Percentiles rank a stretch among this genome's conserved stretches.
Conservation (phyloP, 2,113 vertebrate genomes). For the Ophthalmolycus amberensis region DNA sequence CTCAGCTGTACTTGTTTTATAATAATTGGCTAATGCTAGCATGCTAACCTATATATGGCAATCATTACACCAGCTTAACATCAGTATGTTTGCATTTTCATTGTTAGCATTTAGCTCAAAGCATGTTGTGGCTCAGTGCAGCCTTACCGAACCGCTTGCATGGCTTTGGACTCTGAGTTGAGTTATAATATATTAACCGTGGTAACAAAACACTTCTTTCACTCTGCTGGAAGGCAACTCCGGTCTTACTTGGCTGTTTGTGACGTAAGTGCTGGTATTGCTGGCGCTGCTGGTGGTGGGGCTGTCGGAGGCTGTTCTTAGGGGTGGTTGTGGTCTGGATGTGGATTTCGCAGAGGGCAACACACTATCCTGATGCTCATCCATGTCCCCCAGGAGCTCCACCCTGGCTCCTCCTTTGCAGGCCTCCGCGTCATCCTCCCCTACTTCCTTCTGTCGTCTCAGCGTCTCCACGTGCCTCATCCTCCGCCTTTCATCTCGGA, state of each 20-base stretch:
- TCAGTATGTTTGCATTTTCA: not conserved
- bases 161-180: not conserved
- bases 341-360: not conserved
- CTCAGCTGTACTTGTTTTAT: not conserved
- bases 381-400: conserved; percentile 65
- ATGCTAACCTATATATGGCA: not conserved
- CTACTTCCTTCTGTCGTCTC: conserved; percentile 71
- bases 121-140: not conserved
- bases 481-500: conserved; percentile 78
- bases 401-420: conserved; percentile 32
- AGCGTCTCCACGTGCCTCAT: conserved; percentile 77
- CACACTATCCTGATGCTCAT: conserved; percentile 34
- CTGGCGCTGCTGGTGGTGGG: not conserved
- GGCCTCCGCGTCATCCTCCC: conserved; percentile 39
- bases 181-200: not conserved
- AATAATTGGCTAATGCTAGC: not conserved
- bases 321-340: conserved; percentile 37
- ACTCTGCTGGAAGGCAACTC: not conserved
- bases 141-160: not conserved
- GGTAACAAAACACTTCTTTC: not conserved
- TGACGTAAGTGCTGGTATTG: not conserved
- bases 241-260: conserved; percentile 54
- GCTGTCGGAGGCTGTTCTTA: conserved; percentile 10
- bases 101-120: not conserved
- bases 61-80: not conserved